A percentile compares a stretch with the other conserved stretches of the same genome.
These are phyloP conservation scores for Natrix natrix DNA, from an alignment of 2,797 vertebrate species.

Conservation along the genomic window DNA sequence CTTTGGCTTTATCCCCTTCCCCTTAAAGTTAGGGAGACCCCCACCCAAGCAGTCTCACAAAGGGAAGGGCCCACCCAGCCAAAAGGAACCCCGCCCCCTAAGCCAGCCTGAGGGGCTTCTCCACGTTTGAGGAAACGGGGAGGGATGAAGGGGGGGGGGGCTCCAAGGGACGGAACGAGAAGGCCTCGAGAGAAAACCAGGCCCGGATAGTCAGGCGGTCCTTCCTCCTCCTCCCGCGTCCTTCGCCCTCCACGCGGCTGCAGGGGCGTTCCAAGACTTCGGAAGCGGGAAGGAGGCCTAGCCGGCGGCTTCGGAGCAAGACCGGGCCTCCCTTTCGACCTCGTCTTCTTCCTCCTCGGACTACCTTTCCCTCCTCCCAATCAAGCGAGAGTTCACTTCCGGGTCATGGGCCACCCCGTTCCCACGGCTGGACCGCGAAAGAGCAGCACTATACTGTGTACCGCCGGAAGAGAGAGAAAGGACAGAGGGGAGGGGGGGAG, in stretches of 20 bases:
- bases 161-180: neutral
- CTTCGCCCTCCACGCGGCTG: neutral
- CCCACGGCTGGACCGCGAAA: neutral
- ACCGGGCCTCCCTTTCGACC: neutral
- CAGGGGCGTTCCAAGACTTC: neutral
- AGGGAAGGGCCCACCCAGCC: neutral
- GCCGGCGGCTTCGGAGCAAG: neutral
- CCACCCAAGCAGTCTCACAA: neutral
- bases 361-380: neutral
- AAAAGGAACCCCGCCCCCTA: neutral
- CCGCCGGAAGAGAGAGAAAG: neutral
- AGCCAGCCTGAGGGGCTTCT: neutral
- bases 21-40: neutral
- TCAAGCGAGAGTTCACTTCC: conserved; percentile 43
- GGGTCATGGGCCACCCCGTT: conserved; percentile 43
- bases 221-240: neutral
- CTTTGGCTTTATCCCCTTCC: neutral
- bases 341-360: neutral
- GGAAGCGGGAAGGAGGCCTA: neutral
- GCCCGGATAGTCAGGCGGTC: neutral
- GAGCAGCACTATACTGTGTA: neutral
- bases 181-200: neutral
- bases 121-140: neutral
- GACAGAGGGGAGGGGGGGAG: rapidly evolving
- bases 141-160: neutral